These are phyloP conservation scores for Mareca penelope DNA, from an alignment of 2,797 vertebrate species.

Conservation along the genomic window DNA sequence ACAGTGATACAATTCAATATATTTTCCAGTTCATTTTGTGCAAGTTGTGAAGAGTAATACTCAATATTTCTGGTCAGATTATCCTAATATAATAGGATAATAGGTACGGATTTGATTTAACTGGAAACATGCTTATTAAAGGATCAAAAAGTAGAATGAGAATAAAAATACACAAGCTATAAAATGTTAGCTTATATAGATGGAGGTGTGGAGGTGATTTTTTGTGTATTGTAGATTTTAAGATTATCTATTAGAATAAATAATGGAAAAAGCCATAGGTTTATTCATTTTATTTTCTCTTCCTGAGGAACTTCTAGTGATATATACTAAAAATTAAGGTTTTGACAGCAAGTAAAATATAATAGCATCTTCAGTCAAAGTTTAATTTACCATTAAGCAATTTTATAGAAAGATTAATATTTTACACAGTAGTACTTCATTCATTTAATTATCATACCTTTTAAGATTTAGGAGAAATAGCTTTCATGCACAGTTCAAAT, in stretches of 20 bases:
- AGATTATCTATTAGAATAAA: neutral
- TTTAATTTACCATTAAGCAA: conserved; percentile 35
- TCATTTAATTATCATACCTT: neutral
- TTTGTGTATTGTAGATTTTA: neutral
- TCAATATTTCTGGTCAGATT: neutral
- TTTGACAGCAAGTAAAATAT: conserved; percentile 3
- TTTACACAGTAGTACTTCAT: neutral
- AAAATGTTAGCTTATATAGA: neutral
- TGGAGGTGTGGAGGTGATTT: neutral
- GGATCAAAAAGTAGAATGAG: neutral
- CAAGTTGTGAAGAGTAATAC: neutral
- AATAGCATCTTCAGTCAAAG: neutral
- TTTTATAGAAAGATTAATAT: conserved; percentile 38
- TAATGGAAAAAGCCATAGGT: neutral
- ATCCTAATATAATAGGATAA: neutral
- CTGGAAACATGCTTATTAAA: neutral
- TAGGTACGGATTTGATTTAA: neutral
- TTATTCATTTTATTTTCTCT: conserved; percentile 11
- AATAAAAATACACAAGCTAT: neutral
- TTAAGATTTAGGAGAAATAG: neutral
- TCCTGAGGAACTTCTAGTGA: neutral
- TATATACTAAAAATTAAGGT: neutral
- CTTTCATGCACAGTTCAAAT: neutral
- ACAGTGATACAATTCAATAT: neutral
- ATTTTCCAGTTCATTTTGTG: neutral